Percentiles rank a stretch among this genome's conserved stretches.
phyloP scores from a whole-genome alignment of 1,140 invertebrate genomes.

The Temnothorax curvispinosus region DNA sequence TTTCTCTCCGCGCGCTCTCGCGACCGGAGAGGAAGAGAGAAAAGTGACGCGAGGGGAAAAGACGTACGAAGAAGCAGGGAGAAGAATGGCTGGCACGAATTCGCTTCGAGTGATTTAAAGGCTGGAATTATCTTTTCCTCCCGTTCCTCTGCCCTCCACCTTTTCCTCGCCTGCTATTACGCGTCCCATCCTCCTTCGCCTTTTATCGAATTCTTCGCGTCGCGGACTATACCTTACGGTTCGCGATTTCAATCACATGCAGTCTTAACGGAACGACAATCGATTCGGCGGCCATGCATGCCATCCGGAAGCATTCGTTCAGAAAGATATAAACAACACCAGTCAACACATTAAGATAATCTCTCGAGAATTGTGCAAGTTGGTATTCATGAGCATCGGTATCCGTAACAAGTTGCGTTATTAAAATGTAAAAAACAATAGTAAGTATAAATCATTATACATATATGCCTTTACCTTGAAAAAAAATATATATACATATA shows the following conservation, averaged over 20 bases:
- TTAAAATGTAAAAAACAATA: slow-evolving; percentile 5
- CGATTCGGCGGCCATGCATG: not conserved
- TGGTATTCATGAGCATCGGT: not conserved
- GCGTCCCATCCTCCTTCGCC: slow-evolving; percentile 1
- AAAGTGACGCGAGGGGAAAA: not conserved
- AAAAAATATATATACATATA: not conserved
- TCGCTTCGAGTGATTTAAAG: slow-evolving; percentile 73
- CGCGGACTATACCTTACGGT: not conserved
- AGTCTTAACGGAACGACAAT: not conserved
- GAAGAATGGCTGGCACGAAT: slow-evolving; percentile 66
- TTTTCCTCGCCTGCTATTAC: slow-evolving; percentile 17
- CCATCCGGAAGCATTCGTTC: not conserved
- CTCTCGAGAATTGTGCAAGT: not conserved
- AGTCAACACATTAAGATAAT: not conserved
- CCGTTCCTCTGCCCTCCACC: not conserved
- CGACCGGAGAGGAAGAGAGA: slow-evolving; percentile 48
- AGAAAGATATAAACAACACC: not conserved
- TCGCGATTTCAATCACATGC: not conserved
- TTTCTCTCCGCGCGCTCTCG: slow-evolving; percentile 67
- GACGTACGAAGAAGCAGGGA: not conserved
- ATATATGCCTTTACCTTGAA: not conserved
- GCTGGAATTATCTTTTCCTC: slow-evolving; percentile 65
- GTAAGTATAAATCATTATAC: not conserved
- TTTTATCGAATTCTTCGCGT: slow-evolving; percentile 19
- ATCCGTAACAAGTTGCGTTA: not conserved